Conservation (phyloP, 2,113 vertebrate genomes). For the Numenius arquata region DNA sequence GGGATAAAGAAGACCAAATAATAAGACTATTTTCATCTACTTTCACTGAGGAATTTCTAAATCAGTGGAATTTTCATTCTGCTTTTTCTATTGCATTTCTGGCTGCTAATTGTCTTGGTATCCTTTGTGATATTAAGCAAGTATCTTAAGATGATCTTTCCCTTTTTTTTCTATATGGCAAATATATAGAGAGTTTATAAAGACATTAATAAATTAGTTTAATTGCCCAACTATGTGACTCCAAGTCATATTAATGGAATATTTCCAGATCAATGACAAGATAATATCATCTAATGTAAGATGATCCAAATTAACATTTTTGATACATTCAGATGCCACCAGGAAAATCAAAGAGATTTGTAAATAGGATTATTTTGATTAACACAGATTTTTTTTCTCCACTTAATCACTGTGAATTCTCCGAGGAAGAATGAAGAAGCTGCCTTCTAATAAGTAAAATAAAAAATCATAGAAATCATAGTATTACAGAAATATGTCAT, state of each 20-base stretch:
- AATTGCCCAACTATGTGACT: not conserved
- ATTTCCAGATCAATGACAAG: not conserved
- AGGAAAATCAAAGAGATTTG: not conserved
- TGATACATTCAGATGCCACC: not conserved
- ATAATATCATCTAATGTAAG: not conserved
- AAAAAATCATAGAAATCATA: not conserved
- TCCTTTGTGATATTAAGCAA: not conserved
- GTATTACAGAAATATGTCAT: not conserved
- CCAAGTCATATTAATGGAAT: not conserved
- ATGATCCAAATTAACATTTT: not conserved
- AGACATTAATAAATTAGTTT: not conserved
- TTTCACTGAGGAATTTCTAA: not conserved
- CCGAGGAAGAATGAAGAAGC: not conserved
- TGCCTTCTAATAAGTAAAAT: not conserved
- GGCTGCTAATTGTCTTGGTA: not conserved
- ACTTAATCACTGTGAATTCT: not conserved
- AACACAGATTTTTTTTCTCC: not conserved
- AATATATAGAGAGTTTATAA: not conserved
- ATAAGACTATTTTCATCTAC: not conserved
- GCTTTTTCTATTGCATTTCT: not conserved
- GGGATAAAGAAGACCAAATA: not conserved
- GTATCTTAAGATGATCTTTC: not conserved
- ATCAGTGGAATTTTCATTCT: not conserved
- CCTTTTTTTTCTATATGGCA: not conserved
- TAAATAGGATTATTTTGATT: not conserved